Conservation (phyloP, 2,888 invertebrate genomes). For the Ichneumoninae sp. region DNA sequence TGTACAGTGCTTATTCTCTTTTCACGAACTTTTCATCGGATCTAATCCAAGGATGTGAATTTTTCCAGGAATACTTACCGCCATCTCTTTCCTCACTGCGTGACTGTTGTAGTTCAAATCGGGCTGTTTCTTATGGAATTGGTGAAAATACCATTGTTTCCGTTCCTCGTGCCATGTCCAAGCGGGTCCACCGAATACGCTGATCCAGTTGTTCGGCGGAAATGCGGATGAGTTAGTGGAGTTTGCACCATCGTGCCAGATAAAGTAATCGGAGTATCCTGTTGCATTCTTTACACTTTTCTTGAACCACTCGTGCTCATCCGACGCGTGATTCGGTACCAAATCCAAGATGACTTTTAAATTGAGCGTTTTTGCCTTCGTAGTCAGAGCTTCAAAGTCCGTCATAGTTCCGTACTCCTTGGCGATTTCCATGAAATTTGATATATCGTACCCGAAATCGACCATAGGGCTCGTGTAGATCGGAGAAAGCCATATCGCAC, state of each 20-base stretch:
- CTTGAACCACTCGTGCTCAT: slow-evolving; percentile 86
- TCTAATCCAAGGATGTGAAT: background rate
- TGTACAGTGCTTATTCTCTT: background rate
- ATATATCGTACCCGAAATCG: slow-evolving; percentile 95
- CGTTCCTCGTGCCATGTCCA: slow-evolving; percentile 85
- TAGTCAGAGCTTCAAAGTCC: slow-evolving; percentile 88
- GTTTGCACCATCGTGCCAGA: slow-evolving; percentile 83
- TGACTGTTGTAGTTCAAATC: slow-evolving; percentile 86
- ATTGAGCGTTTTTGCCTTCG: slow-evolving; percentile 86
- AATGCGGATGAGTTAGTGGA: background rate
- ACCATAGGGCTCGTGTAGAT: slow-evolving; percentile 93
- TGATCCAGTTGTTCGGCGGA: slow-evolving; percentile 85
- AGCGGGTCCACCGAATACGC: slow-evolving; percentile 85
- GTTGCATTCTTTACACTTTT: slow-evolving; percentile 75
- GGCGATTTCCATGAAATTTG: slow-evolving; percentile 90
- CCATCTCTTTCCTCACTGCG: slow-evolving; percentile 79
- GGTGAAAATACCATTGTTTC: slow-evolving; percentile 85
- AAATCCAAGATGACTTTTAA: slow-evolving; percentile 87
- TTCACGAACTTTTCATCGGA: background rate
- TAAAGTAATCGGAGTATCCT: slow-evolving; percentile 85
- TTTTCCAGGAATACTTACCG: slow-evolving; percentile 72
- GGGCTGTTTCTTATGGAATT: slow-evolving; percentile 85
- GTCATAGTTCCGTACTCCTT: slow-evolving; percentile 90
- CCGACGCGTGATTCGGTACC: slow-evolving; percentile 87
- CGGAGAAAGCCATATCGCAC: slow-evolving; percentile 93